Conservation (phyloP, 2,797 vertebrate species). For the Aulostomus chinensis region DNA sequence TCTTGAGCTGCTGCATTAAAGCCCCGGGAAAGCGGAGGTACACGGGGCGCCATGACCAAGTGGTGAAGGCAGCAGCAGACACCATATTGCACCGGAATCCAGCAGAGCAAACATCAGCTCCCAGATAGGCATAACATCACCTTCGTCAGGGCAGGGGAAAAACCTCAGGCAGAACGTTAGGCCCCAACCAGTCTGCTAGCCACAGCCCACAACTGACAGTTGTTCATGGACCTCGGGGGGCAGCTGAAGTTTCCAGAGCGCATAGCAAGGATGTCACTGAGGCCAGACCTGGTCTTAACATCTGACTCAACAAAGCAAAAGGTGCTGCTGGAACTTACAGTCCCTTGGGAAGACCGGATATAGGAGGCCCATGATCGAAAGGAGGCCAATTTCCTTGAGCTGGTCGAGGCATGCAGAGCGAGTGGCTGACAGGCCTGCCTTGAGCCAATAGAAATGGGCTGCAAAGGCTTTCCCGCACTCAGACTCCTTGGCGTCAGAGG, state of each 20-base stretch:
- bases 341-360: neutral
- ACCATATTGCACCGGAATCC: neutral
- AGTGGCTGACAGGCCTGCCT: neutral
- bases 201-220: too few species aligned
- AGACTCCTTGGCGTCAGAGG: neutral
- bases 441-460: neutral
- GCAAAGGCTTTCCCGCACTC: neutral
- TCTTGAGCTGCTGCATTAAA: neutral
- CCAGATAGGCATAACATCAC: neutral
- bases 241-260: too few species aligned
- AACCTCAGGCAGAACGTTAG: neutral
- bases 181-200: neutral
- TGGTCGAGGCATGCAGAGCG: neutral
- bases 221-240: too few species aligned
- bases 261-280: too few species aligned
- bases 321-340: too few species aligned
- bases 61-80: neutral
- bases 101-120: neutral
- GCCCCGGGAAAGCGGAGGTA: neutral
- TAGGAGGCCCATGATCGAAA: neutral
- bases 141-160: neutral
- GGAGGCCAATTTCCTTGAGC: neutral
- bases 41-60: neutral
- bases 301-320: too few species aligned
- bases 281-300: too few species aligned